A percentile compares a stretch with the other conserved stretches of the same genome.
phyloP scores from a whole-genome alignment of 2,797 vertebrate genomes.

The Gambelia wislizenii region DNA sequence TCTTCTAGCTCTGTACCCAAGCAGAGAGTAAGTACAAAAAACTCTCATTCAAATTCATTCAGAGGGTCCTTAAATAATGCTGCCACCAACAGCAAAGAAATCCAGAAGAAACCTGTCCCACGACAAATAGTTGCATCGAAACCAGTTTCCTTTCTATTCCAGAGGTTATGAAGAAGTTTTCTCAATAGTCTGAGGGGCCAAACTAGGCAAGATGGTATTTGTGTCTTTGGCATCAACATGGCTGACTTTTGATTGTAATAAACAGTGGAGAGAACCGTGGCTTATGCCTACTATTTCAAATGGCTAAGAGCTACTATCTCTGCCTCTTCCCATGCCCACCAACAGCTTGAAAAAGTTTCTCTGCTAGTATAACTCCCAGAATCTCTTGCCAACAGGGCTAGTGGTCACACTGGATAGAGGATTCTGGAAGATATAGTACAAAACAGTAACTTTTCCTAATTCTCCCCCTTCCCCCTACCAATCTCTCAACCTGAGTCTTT shows the following conservation, averaged over 20 bases:
- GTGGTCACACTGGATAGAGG: no score
- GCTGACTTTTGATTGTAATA: neutral
- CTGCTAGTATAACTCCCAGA: no score
- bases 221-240: neutral
- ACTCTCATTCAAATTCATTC: neutral
- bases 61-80: neutral
- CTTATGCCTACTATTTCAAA: neutral
- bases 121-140: neutral
- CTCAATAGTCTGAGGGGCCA: neutral
- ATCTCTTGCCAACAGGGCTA: no score
- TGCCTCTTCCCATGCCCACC: neutral
- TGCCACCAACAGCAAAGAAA: neutral
- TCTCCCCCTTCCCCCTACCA: neutral
- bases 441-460: no score
- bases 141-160: neutral
- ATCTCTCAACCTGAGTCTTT: no score
- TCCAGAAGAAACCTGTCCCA: neutral
- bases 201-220: neutral
- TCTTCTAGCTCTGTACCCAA: neutral
- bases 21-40: neutral
- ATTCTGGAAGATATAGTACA: no score
- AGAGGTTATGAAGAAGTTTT: neutral
- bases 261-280: neutral
- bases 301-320: neutral
- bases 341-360: no score